Evolutionary conservation across 2,113 vertebrate species (phyloP).

Genomic region (Pardalotus punctatus): DNA sequence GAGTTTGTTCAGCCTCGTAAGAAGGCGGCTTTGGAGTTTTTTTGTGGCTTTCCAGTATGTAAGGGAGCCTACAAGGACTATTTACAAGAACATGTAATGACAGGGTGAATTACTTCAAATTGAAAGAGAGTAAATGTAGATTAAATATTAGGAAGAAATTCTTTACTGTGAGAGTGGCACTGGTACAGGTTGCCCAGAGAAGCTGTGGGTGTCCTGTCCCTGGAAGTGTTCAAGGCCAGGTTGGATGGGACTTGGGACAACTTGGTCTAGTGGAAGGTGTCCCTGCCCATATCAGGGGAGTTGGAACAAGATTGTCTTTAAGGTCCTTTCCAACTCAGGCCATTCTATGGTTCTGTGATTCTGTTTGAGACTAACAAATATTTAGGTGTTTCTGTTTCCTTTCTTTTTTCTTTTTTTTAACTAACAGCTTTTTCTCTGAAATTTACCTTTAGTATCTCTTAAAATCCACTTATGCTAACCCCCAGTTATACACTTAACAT

Average conservation of each 20-base stretch:
- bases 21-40: background rate
- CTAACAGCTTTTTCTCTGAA: background rate
- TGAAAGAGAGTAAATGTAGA: background rate
- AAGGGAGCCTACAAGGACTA: background rate
- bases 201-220: background rate
- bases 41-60: background rate
- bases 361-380: background rate
- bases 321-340: background rate
- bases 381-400: background rate
- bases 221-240: background rate
- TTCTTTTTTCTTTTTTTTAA: background rate
- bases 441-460: background rate
- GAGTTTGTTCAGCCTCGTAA: background rate
- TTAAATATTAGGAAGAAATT: background rate
- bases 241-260: background rate
- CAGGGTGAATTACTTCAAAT: background rate
- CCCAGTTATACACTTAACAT: background rate
- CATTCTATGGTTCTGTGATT: background rate
- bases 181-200: background rate
- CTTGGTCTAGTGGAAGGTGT: background rate
- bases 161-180: background rate
- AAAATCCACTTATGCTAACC: background rate
- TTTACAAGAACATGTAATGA: background rate
- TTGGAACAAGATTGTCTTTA: background rate
- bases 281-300: background rate